A percentile compares a stretch with the other conserved stretches of the same genome.
These are phyloP conservation scores for Anser brachyrhynchus DNA, from an alignment of 2,113 vertebrate genomes.

Conservation along the genomic window DNA sequence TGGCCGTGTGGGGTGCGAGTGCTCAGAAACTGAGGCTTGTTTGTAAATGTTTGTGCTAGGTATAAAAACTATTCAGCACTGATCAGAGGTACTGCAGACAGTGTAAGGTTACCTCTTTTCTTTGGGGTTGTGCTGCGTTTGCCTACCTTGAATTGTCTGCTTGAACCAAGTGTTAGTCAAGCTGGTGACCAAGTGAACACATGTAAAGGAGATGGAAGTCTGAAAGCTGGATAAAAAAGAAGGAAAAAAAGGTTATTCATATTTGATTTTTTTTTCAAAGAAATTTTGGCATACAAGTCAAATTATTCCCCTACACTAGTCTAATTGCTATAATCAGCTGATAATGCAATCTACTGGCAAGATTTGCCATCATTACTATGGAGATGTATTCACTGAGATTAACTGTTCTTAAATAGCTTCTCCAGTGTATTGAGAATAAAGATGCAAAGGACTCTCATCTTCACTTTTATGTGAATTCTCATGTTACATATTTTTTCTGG, in stretches of 20 bases:
- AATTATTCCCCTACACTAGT: background rate
- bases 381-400: slow-evolving; percentile 23
- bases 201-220: background rate
- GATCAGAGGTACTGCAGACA: background rate
- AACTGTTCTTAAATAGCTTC: slow-evolving; percentile 18
- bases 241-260: background rate
- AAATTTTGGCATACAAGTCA: background rate
- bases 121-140: background rate
- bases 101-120: background rate
- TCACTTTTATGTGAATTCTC: background rate
- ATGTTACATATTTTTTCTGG: background rate
- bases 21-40: background rate
- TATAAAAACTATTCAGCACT: background rate
- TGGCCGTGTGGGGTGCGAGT: background rate
- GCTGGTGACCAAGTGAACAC: background rate
- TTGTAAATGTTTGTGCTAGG: background rate
- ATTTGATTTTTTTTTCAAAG: background rate
- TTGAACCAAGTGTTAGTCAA: background rate
- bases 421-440: background rate
- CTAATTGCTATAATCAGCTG: slow-evolving; percentile 31
- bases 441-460: background rate
- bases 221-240: background rate
- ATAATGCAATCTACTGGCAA: slow-evolving; percentile 1
- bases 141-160: background rate
- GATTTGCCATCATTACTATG: slow-evolving; percentile 21